phyloP scores from a whole-genome alignment of 1,140 invertebrate species.

The Bombus turneri region DNA sequence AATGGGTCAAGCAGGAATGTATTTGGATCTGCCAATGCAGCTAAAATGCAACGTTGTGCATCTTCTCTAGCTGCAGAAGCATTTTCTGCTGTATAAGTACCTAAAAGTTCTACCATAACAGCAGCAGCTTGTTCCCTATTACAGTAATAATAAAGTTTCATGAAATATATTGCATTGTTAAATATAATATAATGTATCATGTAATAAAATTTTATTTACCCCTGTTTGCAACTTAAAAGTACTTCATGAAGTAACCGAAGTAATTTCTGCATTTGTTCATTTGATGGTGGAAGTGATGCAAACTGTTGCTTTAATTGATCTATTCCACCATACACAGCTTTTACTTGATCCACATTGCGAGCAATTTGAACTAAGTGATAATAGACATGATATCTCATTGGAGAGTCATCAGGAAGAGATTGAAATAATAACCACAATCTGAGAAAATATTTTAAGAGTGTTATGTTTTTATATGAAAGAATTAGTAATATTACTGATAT shows the following conservation, averaged over 20 bases:
- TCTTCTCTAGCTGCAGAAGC: conserved; percentile 97
- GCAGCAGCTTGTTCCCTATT: conserved; percentile 94
- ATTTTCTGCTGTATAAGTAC: conserved; percentile 98
- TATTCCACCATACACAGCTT: conserved; percentile 90
- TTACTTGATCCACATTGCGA: conserved; percentile 92
- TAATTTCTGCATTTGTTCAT: conserved; percentile 96
- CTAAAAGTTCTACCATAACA: conserved; percentile 97
- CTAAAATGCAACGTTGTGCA: conserved; percentile 97
- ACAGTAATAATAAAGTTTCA: conserved; percentile 40
- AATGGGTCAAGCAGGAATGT: conserved; percentile 97
- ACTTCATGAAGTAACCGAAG: conserved; percentile 95
- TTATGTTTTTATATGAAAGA: background rate
- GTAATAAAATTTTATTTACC: conserved; percentile 77
- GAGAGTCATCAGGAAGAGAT: conserved; percentile 92
- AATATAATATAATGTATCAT: background rate
- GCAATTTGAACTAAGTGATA: conserved; percentile 95
- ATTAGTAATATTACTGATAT: background rate
- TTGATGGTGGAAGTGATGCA: conserved; percentile 90
- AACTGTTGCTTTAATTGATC: conserved; percentile 94
- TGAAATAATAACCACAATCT: conserved; percentile 94
- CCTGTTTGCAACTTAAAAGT: conserved; percentile 88
- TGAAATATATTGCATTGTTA: background rate
- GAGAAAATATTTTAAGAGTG: conserved; percentile 62
- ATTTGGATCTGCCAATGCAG: conserved; percentile 96
- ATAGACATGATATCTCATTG: conserved; percentile 95